Conservation (phyloP, 2,888 invertebrate genomes). For the Sepioteuthis lessoniana region DNA sequence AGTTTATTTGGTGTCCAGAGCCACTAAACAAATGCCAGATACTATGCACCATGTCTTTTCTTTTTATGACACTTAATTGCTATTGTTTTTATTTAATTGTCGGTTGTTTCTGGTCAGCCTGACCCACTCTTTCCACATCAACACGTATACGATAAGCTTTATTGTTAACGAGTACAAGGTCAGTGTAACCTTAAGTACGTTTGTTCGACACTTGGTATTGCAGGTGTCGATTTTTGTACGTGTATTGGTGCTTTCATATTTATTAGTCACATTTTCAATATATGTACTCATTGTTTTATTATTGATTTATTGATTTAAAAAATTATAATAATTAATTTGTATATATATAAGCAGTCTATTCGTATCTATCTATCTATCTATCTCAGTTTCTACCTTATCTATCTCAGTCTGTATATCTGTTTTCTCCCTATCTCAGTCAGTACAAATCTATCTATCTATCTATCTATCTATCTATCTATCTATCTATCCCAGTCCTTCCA, state of each 20-base stretch:
- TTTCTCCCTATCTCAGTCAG: not conserved
- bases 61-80: not conserved
- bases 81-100: not conserved
- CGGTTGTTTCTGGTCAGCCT: not conserved
- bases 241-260: too few species aligned
- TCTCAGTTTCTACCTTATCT: too few species aligned
- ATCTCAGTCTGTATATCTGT: not conserved
- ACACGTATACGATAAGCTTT: not conserved
- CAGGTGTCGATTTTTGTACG: too few species aligned
- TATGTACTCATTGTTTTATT: too few species aligned
- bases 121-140: not conserved
- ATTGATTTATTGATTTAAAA: too few species aligned
- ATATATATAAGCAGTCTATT: too few species aligned
- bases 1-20: too few species aligned
- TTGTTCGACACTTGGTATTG: not conserved
- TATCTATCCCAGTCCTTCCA: not conserved
- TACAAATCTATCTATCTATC: not conserved
- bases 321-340: too few species aligned
- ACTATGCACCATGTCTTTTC: not conserved
- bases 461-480: conserved; percentile 6
- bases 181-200: not conserved
- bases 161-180: not conserved
- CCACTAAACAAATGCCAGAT: not conserved
- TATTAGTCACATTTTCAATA: too few species aligned
- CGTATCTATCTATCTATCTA: too few species aligned